These are phyloP conservation scores for Papilio gigon DNA, from an alignment of 2,888 invertebrate species.

Conservation along the genomic window DNA sequence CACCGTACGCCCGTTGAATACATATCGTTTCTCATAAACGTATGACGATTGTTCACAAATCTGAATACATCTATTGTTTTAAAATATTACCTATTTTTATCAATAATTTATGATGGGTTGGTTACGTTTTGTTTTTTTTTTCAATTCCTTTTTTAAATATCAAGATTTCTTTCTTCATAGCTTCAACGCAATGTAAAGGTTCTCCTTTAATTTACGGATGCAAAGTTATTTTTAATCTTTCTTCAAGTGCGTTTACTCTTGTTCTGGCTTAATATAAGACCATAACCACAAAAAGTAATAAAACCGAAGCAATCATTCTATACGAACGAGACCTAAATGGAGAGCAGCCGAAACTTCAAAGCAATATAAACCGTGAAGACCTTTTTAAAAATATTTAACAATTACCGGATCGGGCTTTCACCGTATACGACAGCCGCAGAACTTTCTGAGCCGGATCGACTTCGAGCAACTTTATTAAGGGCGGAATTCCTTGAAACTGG, in stretches of 20 bases:
- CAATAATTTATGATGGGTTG: neutral
- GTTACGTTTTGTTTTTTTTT: neutral
- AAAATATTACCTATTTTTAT: slow-evolving; percentile 47
- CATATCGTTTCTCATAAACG: slow-evolving; percentile 55
- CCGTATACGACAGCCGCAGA: slow-evolving; percentile 25
- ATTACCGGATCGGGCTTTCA: slow-evolving; percentile 37
- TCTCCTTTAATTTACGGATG: neutral
- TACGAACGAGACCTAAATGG: slow-evolving; percentile 26
- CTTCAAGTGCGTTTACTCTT: neutral
- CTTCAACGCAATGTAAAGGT: neutral
- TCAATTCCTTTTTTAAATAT: neutral
- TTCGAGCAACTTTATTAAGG: slow-evolving; percentile 37
- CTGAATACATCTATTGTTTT: slow-evolving; percentile 52
- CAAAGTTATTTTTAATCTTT: too few relatives aligned
- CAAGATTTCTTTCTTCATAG: neutral
- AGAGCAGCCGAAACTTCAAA: slow-evolving; percentile 24
- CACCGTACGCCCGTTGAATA: slow-evolving; percentile 69
- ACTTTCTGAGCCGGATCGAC: slow-evolving; percentile 30
- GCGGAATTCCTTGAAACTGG: slow-evolving; percentile 35
- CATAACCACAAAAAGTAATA: slow-evolving; percentile 6
- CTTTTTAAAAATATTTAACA: slow-evolving; percentile 29
- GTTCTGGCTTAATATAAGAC: neutral
- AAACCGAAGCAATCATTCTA: slow-evolving; percentile 7
- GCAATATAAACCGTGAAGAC: slow-evolving; percentile 17
- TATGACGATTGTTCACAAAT: slow-evolving; percentile 49